A percentile compares a stretch with the other conserved stretches of the same genome.
Conservation (phyloP, 2,888 invertebrate genomes). For the Meiosimyza decipiens region DNA sequence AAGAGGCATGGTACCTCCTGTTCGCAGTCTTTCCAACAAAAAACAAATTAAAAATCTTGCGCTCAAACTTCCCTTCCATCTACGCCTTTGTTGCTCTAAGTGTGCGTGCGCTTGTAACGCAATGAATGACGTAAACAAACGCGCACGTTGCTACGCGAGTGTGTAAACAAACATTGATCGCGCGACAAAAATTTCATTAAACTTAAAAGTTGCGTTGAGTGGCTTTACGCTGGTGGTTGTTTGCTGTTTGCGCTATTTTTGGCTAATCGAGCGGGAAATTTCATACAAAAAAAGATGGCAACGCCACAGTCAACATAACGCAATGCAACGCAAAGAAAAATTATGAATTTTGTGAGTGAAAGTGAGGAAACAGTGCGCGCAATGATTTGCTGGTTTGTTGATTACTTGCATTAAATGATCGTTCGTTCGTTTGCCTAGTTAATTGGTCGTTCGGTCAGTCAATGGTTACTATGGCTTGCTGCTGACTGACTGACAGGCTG, state of each 20-base stretch:
- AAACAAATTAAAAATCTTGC: no score
- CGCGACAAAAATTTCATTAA: conserved; percentile 8
- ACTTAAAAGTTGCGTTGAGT: not conserved
- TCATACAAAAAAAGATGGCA: not conserved
- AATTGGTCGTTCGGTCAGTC: conserved; percentile 10
- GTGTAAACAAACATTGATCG: conserved; percentile 16
- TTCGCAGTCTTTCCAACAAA: no score
- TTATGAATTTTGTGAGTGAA: conserved; percentile 6
- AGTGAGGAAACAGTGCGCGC: conserved; percentile 20
- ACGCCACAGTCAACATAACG: not conserved
- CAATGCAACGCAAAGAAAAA: not conserved
- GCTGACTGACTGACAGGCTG: not conserved
- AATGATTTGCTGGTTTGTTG: not conserved
- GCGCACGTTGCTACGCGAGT: no score
- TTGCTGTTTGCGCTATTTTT: not conserved
- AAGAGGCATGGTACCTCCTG: no score
- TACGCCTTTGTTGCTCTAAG: not conserved
- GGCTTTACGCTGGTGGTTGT: no score
- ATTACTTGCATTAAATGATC: conserved; percentile 3
- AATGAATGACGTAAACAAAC: not conserved
- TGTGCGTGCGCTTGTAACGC: not conserved
- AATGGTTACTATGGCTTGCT: not conserved
- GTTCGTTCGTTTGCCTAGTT: not conserved
- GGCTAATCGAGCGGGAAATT: conserved; percentile 21
- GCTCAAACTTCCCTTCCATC: no score